Evolutionary conservation across 2,797 vertebrate species (phyloP).

Genomic region (Coilia nasus): DNA sequence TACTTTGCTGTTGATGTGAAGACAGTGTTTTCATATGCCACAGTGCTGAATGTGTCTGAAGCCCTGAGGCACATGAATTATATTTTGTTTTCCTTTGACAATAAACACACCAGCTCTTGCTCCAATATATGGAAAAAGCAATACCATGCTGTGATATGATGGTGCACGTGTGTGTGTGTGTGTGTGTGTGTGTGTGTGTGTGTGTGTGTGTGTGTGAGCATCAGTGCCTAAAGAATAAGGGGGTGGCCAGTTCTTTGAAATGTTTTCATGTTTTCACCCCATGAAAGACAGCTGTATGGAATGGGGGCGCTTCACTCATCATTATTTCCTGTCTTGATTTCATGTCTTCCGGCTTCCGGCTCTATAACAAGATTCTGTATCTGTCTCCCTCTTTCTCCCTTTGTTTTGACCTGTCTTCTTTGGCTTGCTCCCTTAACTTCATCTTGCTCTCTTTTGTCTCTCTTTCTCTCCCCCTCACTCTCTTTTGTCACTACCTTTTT

Average conservation of each 20-base stretch:
- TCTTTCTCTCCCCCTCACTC: too few relatives aligned
- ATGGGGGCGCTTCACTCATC: conserved; percentile 49
- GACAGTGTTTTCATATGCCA: background rate
- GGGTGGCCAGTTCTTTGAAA: conserved; percentile 44
- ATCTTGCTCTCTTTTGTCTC: too few relatives aligned
- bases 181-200: conserved; percentile 3
- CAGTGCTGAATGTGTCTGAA: background rate
- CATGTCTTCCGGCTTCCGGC: conserved; percentile 19
- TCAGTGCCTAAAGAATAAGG: background rate
- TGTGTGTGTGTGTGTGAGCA: background rate
- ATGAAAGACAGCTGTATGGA: conserved; percentile 33
- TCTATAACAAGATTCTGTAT: conserved; percentile 17
- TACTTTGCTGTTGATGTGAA: background rate
- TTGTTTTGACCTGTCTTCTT: background rate
- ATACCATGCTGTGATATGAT: background rate
- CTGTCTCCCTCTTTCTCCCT: background rate
- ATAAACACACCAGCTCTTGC: too few relatives aligned
- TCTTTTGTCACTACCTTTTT: background rate
- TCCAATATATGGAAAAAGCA: background rate
- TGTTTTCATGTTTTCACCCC: conserved; percentile 41
- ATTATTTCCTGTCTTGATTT: conserved; percentile 45
- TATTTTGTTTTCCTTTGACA: background rate
- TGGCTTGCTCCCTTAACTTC: background rate
- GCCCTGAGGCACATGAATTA: background rate
- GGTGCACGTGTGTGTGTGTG: background rate